Conservation (phyloP, 1,140 invertebrate genomes). For the Drosophila orena region DNA sequence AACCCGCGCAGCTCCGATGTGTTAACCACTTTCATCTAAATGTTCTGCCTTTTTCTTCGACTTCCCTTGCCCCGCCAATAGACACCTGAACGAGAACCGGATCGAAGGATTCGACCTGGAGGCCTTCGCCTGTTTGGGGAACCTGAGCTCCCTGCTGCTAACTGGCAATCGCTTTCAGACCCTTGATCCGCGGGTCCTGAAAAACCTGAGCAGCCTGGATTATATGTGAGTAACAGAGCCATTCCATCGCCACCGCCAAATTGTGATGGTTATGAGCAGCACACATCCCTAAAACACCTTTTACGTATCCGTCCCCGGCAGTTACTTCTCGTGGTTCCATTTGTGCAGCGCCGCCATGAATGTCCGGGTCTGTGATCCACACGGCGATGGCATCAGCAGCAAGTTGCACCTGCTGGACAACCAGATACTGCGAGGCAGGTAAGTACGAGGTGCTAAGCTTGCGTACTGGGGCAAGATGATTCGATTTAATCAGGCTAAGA, state of each 20-base stretch:
- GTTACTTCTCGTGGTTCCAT: slow-evolving; percentile 88
- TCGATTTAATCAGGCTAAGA: slow-evolving; percentile 37
- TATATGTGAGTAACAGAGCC: slow-evolving; percentile 85
- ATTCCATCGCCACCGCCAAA: neutral
- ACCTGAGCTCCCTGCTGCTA: slow-evolving; percentile 72
- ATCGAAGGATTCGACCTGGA: slow-evolving; percentile 83
- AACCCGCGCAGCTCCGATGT: slow-evolving; percentile 17
- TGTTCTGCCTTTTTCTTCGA: neutral
- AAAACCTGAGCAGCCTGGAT: slow-evolving; percentile 84
- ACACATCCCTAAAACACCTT: neutral
- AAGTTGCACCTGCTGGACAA: slow-evolving; percentile 87
- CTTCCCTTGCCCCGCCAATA: slow-evolving; percentile 21
- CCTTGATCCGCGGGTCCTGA: slow-evolving; percentile 84
- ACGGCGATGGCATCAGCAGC: slow-evolving; percentile 88
- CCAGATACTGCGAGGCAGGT: slow-evolving; percentile 86
- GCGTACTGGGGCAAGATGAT: neutral
- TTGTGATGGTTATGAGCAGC: slow-evolving; percentile 17
- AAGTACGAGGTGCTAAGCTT: slow-evolving; percentile 31
- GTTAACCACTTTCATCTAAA: slow-evolving; percentile 22
- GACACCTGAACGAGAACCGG: slow-evolving; percentile 74
- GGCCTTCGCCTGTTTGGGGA: slow-evolving; percentile 76
- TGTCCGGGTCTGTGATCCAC: slow-evolving; percentile 87
- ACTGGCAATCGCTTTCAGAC: slow-evolving; percentile 85
- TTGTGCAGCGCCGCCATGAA: slow-evolving; percentile 87
- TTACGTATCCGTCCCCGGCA: slow-evolving; percentile 68